Percentiles rank a stretch among this genome's conserved stretches.
phyloP scores from a whole-genome alignment of 2,113 vertebrate genomes.

The Dipodomys merriami region DNA sequence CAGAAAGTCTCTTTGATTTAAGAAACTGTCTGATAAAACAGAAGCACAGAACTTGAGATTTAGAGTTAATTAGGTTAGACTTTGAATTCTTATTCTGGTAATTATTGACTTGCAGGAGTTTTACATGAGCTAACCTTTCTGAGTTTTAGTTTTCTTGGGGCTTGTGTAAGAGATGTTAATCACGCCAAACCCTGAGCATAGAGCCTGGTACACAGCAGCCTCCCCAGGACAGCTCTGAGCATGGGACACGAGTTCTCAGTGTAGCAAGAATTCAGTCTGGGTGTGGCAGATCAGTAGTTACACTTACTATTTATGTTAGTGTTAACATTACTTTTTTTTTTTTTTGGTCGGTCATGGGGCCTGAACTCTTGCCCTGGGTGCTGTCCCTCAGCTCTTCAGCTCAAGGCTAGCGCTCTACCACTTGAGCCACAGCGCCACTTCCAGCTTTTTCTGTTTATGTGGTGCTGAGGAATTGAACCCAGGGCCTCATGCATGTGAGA shows the following conservation, averaged over 20 bases:
- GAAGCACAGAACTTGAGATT: not conserved
- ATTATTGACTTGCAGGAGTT: not conserved
- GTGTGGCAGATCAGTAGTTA: not conserved
- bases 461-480: too few species aligned
- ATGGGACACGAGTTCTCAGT: not conserved
- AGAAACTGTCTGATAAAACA: not conserved
- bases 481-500: too few species aligned
- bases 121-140: not conserved
- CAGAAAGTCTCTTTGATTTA: constrained; percentile 8
- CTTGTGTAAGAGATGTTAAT: constrained; percentile 14
- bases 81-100: not conserved
- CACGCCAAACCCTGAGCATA: not conserved
- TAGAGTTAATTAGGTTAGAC: not conserved
- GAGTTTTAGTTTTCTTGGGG: not conserved
- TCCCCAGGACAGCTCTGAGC: not conserved
- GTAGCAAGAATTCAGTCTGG: constrained; percentile 15
- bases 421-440: too few species aligned
- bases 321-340: not conserved
- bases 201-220: not conserved
- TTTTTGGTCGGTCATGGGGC: too few species aligned
- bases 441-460: too few species aligned
- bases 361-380: too few species aligned
- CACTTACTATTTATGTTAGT: constrained; percentile 37
- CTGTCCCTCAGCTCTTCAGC: too few species aligned
- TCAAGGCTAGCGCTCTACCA: too few species aligned